Conservation (phyloP, 2,797 vertebrate genomes). For the Acrossocheilus fasciatus region DNA sequence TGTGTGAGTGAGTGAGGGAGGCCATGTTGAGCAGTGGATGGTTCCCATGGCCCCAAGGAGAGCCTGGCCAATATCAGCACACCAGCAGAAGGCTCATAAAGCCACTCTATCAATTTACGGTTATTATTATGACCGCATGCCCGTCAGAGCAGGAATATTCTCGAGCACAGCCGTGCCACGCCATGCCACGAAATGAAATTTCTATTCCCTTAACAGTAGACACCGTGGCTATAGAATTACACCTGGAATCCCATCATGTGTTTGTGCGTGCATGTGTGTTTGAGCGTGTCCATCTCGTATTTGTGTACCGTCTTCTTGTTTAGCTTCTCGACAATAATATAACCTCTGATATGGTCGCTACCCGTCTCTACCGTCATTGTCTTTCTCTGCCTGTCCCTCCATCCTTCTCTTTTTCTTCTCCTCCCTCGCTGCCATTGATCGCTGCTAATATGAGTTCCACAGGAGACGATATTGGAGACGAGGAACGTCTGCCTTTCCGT, state of each 20-base stretch:
- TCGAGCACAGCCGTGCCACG: slow-evolving; percentile 45
- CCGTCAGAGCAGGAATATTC: slow-evolving; percentile 57
- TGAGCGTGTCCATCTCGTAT: slow-evolving; percentile 15
- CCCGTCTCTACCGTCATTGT: slow-evolving; percentile 3
- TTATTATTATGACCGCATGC: slow-evolving; percentile 64
- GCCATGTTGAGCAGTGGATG: slow-evolving; percentile 67
- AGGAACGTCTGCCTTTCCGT: slow-evolving; percentile 30
- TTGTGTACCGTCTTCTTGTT: slow-evolving; percentile 28
- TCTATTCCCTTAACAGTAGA: slow-evolving; percentile 58
- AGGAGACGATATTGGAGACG: slow-evolving; percentile 22
- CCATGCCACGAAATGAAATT: slow-evolving; percentile 72
- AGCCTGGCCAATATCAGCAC: slow-evolving; percentile 80
- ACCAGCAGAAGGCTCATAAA: slow-evolving; percentile 81
- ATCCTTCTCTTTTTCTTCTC: slow-evolving; percentile 19
- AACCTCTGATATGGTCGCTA: slow-evolving; percentile 28
- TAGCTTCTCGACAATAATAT: slow-evolving; percentile 38
- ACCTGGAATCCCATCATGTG: slow-evolving; percentile 55
- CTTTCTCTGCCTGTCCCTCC: slow-evolving; percentile 3
- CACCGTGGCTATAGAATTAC: slow-evolving; percentile 58
- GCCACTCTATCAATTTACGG: slow-evolving; percentile 77
- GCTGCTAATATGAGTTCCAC: slow-evolving; percentile 21
- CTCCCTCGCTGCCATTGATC: slow-evolving; percentile 20
- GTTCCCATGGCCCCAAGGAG: slow-evolving; percentile 76
- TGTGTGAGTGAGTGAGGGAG: slow-evolving; percentile 55
- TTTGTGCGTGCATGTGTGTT: slow-evolving; percentile 41